Conservation (phyloP, 2,888 invertebrate genomes). For the Cheilosia vulpina region DNA sequence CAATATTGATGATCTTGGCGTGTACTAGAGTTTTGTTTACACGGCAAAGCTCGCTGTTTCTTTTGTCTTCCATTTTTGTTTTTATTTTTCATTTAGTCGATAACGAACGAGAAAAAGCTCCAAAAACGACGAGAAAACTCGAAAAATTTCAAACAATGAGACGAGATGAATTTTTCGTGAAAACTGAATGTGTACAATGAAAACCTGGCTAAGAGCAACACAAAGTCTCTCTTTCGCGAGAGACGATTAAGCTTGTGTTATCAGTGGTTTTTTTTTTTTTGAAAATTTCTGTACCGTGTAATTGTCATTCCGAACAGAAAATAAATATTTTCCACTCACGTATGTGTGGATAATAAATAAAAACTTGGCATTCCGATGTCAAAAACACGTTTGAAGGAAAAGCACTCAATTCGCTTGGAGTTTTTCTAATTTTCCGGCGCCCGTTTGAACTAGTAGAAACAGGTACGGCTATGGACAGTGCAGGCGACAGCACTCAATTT, state of each 20-base stretch:
- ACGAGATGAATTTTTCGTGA: conserved; percentile 43
- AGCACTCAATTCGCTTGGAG: conserved; percentile 19
- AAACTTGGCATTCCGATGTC: conserved; percentile 28
- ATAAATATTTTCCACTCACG: conserved; percentile 54
- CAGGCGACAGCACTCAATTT: background rate
- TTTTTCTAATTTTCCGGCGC: conserved; percentile 32
- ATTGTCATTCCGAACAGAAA: background rate
- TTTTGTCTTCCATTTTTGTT: conserved; percentile 10
- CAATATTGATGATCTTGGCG: conserved; percentile 36
- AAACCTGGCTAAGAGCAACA: conserved; percentile 40
- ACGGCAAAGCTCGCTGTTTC: conserved; percentile 53
- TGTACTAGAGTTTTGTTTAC: conserved; percentile 68
- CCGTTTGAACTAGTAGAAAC: conserved; percentile 56
- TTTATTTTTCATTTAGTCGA: conserved; percentile 18
- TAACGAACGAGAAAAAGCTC: conserved; percentile 54
- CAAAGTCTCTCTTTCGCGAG: conserved; percentile 45
- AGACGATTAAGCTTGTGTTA: conserved; percentile 40
- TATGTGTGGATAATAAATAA: conserved; percentile 4
- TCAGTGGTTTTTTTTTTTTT: conserved; percentile 41
- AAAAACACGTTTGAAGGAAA: conserved; percentile 44
- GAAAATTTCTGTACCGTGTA: background rate
- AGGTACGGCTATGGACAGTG: conserved; percentile 20
- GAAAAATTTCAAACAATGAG: conserved; percentile 6
- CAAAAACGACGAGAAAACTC: conserved; percentile 7
- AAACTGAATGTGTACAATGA: conserved; percentile 44